Base-by-base conservation (phyloP, 2,113 vertebrate species). In the Hyaena hyaena region DNA sequence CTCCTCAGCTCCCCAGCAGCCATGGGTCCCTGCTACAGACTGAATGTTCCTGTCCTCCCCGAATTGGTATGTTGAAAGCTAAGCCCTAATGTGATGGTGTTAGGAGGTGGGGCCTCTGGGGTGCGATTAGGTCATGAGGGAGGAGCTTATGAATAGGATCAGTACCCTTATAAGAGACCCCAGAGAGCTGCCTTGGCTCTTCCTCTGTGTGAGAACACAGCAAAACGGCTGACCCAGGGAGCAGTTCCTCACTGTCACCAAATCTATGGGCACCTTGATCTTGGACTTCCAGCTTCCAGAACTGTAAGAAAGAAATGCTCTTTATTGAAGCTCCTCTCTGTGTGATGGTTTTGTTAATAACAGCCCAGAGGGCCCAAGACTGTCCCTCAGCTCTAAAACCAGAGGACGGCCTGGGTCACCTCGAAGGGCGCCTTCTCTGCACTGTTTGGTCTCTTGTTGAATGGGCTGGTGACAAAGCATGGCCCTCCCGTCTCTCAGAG, bases 1-100 rank as follows among this genome's bases (percentile, higher is more conserved):
- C 69, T 5, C 0, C 14, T 19, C 0, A 17, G 12, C 17, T 69
- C 45, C 45, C 45, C 7, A 4, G 43, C 28, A 1, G 17, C 43
- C 7, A 0, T 4, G 43, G 12, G 24, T 33, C n/a, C 28, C 45
- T 63, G 16, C 53, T 8, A 19, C 12, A 17, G 76, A 26, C 53
- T 55, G n/a, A 43, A 15, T 5, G 80, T n/a, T 31, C 12, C 4
- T 31, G 23, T 43, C 39, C 53, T 14, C 35, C 35, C 23, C 9
- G 4, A 5, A 26, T 45, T 17, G 21, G 14, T 16, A 12, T 12
- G 21, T 28, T 73, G 53, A 83, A 61, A 12, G 39, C 79, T 83
- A 10, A 63, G 39, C 53, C 43, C 68, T 23, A 24, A 19, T 16
- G 66, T n/a, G 73, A 5, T 16, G 15, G 39, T 63, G 43, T 1